Evolutionary conservation across 2,797 vertebrate genomes (phyloP).

Genomic region (Crax fasciolata): DNA sequence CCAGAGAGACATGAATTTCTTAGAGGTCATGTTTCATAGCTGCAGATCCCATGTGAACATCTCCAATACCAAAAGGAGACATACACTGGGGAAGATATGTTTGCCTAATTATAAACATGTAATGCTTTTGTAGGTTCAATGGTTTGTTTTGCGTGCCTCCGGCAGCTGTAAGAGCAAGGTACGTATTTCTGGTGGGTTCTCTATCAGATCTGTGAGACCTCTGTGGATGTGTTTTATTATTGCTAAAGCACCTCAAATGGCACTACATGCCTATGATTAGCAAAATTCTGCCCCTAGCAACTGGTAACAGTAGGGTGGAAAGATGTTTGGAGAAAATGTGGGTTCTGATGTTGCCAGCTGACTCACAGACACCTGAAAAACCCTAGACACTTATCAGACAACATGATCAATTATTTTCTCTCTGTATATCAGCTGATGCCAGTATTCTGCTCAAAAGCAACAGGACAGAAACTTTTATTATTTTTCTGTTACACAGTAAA

Average conservation of each 20-base stretch:
- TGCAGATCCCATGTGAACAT: neutral
- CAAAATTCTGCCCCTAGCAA: neutral
- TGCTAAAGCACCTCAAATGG: neutral
- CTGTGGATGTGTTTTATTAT: neutral
- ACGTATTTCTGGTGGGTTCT: neutral
- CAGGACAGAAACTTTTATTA: neutral
- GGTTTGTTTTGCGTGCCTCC: neutral
- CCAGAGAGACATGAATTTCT: neutral
- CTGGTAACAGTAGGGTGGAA: neutral
- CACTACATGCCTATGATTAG: neutral
- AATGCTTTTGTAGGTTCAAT: neutral
- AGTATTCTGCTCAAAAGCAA: neutral
- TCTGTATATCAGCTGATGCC: neutral
- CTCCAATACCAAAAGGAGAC: neutral
- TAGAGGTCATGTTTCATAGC: neutral
- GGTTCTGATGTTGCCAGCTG: neutral
- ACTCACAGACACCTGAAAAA: neutral
- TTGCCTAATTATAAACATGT: neutral
- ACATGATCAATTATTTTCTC: neutral
- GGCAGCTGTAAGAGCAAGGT: neutral
- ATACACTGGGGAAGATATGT: fast-evolving
- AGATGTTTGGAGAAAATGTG: neutral
- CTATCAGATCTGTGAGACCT: neutral
- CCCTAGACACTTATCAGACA: neutral
- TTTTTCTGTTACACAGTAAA: neutral